Evolutionary conservation across 2,888 invertebrate species (phyloP).

Genomic region (Caenorhabditis wallacei): DNA sequence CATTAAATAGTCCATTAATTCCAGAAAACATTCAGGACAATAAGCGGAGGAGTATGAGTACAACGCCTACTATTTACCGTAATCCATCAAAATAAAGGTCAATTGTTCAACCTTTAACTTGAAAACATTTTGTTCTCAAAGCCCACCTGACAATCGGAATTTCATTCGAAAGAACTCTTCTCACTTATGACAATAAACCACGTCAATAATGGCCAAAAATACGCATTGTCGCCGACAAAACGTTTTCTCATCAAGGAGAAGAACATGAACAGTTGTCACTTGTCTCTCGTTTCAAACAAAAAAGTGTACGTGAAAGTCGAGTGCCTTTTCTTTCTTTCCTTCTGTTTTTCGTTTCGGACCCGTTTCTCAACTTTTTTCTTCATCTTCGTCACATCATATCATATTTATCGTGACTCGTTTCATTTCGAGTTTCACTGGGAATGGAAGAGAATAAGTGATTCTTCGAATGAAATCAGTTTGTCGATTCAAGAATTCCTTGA

Average conservation of each 20-base stretch:
- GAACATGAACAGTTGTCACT: constrained; percentile 58
- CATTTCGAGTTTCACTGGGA: constrained; percentile 28
- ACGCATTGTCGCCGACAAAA: constrained; percentile 35
- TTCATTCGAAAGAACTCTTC: not conserved
- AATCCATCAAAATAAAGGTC: not conserved
- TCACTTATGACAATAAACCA: constrained; percentile 8
- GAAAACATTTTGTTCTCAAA: not conserved
- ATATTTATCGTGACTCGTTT: constrained; percentile 42
- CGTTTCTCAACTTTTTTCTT: constrained; percentile 21
- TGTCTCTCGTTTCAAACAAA: constrained; percentile 61
- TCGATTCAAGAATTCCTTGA: not conserved
- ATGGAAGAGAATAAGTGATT: not conserved
- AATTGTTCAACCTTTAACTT: not conserved
- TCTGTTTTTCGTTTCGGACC: constrained; percentile 32
- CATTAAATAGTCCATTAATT: no score
- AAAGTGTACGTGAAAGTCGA: constrained; percentile 41
- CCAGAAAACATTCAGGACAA: no score
- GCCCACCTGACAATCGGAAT: constrained; percentile 12
- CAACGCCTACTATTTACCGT: no score
- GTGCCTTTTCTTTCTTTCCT: constrained; percentile 17
- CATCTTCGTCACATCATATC: constrained; percentile 51
- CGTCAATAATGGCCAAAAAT: constrained; percentile 44
- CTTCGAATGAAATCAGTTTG: not conserved
- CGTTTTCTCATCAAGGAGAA: constrained; percentile 51
- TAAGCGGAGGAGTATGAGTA: no score